phyloP scores from a whole-genome alignment of 2,113 vertebrate genomes.

The Microtus oregoni region DNA sequence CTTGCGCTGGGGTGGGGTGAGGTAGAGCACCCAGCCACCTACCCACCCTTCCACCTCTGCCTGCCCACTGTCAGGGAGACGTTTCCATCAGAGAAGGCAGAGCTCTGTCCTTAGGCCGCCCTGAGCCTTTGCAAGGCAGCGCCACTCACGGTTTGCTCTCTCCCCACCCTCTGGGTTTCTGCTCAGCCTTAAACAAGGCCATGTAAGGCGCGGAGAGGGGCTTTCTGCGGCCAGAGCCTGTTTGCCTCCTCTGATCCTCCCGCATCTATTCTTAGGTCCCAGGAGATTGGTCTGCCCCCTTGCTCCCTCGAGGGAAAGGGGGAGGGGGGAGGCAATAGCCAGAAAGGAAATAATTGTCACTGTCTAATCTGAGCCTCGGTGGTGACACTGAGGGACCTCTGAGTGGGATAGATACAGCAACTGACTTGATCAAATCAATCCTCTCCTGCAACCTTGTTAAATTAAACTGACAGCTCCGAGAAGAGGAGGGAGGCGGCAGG shows the following conservation, averaged over 20 bases:
- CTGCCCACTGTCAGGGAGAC: not conserved
- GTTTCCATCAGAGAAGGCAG: not conserved
- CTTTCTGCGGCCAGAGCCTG: conserved; percentile 34
- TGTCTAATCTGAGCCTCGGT: conserved; percentile 79
- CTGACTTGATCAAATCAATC: conserved; percentile 83
- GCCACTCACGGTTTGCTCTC: not conserved
- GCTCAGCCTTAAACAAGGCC: conserved; percentile 60
- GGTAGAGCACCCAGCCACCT: not conserved
- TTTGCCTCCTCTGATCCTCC: conserved; percentile 64
- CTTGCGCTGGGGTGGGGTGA: not conserved
- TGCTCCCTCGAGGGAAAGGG: conserved; percentile 52
- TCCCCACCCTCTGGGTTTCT: not conserved
- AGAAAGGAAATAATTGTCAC: conserved; percentile 80
- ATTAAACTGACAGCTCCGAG: conserved; percentile 82
- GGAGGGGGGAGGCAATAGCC: conserved; percentile 44
- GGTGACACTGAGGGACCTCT: conserved; percentile 80
- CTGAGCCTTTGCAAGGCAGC: not conserved
- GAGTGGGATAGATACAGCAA: conserved; percentile 73
- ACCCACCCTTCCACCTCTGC: not conserved
- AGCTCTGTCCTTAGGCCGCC: conserved; percentile 58
- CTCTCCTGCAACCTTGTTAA: conserved; percentile 80
- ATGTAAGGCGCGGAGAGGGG: conserved; percentile 58
- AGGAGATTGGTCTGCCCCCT: conserved; percentile 61
- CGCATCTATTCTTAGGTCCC: conserved; percentile 68
- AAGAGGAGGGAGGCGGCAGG: conserved; percentile 57